Percentiles rank a stretch among this genome's conserved stretches.
Evolutionary conservation across 92 coral and sea anemone genomes (phyloP).

Genomic region (Epizoanthus illoricatus): DNA sequence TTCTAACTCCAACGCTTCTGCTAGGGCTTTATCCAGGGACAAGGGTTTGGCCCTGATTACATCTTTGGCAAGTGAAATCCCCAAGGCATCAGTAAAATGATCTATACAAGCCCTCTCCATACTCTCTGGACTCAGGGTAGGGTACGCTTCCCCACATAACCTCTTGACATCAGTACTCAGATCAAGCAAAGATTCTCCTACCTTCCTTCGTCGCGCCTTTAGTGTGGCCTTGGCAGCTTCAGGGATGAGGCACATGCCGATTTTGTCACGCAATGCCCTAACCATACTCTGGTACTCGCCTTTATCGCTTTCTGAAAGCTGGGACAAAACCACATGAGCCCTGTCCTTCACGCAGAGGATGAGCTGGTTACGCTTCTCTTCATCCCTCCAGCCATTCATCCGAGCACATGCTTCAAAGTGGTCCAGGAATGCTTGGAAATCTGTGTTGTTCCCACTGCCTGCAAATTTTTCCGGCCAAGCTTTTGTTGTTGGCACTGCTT

Average conservation of each 20-base stretch:
- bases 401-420: slow-evolving; percentile 33
- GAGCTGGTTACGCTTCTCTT: slow-evolving; percentile 36
- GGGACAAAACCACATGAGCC: slow-evolving; percentile 34
- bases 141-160: slow-evolving; percentile 37
- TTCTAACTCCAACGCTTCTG: slow-evolving; percentile 45
- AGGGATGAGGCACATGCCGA: slow-evolving; percentile 31
- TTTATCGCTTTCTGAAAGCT: slow-evolving; percentile 27
- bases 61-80: slow-evolving; percentile 42
- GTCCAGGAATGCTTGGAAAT: slow-evolving; percentile 27
- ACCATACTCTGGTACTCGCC: too few species aligned
- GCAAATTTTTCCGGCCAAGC: slow-evolving; percentile 35
- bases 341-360: slow-evolving; percentile 20
- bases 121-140: slow-evolving; percentile 27
- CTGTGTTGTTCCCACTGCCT: slow-evolving; percentile 30
- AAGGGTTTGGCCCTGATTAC: slow-evolving; percentile 29
- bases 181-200: slow-evolving; percentile 38
- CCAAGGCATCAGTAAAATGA: slow-evolving; percentile 39
- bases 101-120: slow-evolving; percentile 40
- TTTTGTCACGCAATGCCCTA: slow-evolving; percentile 20
- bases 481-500: slow-evolving; percentile 5
- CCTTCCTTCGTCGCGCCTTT: slow-evolving; percentile 41
- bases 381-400: slow-evolving; percentile 34
- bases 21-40: slow-evolving; percentile 40
- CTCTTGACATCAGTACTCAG: slow-evolving; percentile 32
- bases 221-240: slow-evolving; percentile 39